A percentile compares a stretch with the other conserved stretches of the same genome.
These are phyloP conservation scores for Chrysolina americana DNA, from an alignment of 2,888 invertebrate genomes.

Conservation along the genomic window DNA sequence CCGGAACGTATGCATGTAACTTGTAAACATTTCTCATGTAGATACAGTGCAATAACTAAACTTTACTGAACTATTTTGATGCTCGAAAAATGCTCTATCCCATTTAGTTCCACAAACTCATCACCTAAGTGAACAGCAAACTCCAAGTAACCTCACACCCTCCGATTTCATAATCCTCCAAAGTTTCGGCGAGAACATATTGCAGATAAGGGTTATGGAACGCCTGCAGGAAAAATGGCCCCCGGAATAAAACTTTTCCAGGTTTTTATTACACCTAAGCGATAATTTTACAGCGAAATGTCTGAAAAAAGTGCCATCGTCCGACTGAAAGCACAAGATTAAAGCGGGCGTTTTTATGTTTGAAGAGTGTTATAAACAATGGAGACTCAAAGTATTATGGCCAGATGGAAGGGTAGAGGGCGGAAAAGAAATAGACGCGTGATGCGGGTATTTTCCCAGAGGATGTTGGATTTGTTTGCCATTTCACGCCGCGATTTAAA, in stretches of 20 bases:
- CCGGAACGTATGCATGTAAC: no score
- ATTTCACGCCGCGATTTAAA: neutral
- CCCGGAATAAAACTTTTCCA: constrained; percentile 10
- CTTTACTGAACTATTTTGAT: neutral
- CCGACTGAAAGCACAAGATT: constrained; percentile 17
- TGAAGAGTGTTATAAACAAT: constrained; percentile 21
- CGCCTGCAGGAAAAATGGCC: neutral
- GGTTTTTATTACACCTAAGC: constrained; percentile 19
- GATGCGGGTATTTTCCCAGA: constrained; percentile 1
- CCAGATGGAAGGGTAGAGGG: neutral
- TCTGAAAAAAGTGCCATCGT: constrained; percentile 2
- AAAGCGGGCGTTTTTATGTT: constrained; percentile 14
- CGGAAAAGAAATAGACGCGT: neutral
- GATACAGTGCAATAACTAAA: no score
- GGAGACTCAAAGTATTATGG: constrained; percentile 7
- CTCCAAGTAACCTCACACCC: neutral
- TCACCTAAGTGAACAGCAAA: neutral
- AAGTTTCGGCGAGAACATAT: constrained; percentile 14
- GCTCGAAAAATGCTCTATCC: neutral
- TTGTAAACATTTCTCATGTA: no score
- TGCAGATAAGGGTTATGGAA: constrained; percentile 20
- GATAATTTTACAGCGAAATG: constrained; percentile 20
- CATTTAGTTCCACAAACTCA: neutral
- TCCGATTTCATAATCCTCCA: neutral
- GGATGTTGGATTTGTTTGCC: neutral